Conservation (phyloP, 2,888 invertebrate species). For the Eupelmus urozonus region DNA sequence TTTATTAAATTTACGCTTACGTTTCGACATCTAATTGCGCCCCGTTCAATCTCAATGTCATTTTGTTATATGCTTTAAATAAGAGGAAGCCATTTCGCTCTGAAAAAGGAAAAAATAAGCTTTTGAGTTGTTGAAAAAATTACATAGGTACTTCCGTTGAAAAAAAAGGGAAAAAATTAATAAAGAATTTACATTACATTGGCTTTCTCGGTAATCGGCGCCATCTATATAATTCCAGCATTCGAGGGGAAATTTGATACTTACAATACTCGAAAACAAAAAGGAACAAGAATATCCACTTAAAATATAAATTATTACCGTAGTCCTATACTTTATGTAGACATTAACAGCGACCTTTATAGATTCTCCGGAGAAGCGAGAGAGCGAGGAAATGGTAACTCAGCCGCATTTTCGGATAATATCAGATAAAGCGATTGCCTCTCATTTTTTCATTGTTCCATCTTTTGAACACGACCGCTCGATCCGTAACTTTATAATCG, state of each 20-base stretch:
- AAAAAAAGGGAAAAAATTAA: background rate
- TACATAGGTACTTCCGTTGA: too few species aligned
- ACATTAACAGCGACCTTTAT: background rate
- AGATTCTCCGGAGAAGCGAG: background rate
- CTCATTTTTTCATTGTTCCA: constrained; percentile 44
- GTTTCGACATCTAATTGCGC: too few species aligned
- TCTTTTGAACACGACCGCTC: constrained; percentile 21
- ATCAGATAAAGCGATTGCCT: constrained; percentile 20
- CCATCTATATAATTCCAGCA: constrained; percentile 1
- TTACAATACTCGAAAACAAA: background rate
- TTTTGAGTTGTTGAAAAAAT: too few species aligned
- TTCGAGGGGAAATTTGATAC: constrained; percentile 10
- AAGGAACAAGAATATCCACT: constrained; percentile 17
- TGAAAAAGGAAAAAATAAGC: too few species aligned
- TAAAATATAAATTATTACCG: constrained; percentile 42
- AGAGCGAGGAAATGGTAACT: constrained; percentile 5
- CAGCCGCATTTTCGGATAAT: background rate
- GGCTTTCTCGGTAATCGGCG: constrained; percentile 17
- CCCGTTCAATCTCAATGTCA: too few species aligned
- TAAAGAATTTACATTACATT: constrained; percentile 25
- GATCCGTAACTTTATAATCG: constrained; percentile 7
- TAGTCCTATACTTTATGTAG: constrained; percentile 12
- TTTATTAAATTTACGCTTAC: background rate
- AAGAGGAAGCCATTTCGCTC: too few species aligned
- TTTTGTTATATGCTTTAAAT: too few species aligned